Conservation (phyloP, 2,888 invertebrate genomes). For the Tricholauxania praeusta region DNA sequence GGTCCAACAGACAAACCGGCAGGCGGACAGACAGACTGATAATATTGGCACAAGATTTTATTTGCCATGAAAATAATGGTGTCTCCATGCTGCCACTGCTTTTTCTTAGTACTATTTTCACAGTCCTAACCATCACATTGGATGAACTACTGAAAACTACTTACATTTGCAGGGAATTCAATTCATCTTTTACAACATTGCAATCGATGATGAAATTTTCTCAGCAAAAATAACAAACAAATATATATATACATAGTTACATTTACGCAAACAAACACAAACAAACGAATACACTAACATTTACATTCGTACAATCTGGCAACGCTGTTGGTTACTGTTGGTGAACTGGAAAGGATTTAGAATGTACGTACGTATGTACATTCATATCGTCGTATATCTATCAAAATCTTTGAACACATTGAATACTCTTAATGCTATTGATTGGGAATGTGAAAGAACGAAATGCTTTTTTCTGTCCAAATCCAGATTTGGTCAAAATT, state of each 20-base stretch:
- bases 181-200: constrained; percentile 22
- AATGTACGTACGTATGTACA: too few species aligned
- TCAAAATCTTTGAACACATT: constrained; percentile 15
- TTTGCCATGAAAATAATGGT: constrained; percentile 23
- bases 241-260: neutral
- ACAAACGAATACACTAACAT: neutral
- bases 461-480: too few species aligned
- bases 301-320: neutral
- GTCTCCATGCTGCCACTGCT: neutral
- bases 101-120: too few species aligned
- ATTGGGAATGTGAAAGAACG: neutral
- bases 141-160: neutral
- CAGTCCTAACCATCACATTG: neutral
- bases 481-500: too few species aligned
- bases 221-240: neutral
- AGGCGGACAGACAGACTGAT: constrained; percentile 6
- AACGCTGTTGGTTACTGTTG: neutral
- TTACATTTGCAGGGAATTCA: constrained; percentile 6
- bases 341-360: neutral
- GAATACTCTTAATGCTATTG: constrained; percentile 6
- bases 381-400: neutral
- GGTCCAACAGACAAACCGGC: neutral
- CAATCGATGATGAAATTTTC: constrained; percentile 10
- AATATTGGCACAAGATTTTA: constrained; percentile 22
- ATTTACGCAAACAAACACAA: neutral